phyloP scores from a whole-genome alignment of 2,113 vertebrate genomes.

The Oncorhynchus mykiss region DNA sequence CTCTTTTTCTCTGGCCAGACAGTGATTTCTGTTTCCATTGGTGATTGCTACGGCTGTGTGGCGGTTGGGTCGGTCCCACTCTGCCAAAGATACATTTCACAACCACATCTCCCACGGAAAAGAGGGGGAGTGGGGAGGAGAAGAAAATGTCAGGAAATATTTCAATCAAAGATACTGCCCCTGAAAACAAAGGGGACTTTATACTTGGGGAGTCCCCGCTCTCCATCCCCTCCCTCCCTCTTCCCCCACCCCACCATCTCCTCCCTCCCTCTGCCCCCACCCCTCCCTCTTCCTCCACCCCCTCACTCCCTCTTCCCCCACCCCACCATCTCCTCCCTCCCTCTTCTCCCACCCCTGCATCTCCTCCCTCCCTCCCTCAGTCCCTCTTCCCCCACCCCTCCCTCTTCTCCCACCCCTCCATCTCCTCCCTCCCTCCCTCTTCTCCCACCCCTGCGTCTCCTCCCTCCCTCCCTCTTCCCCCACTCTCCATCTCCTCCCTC shows the following conservation, averaged over 20 bases:
- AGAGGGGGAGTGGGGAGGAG: slow-evolving; percentile 16
- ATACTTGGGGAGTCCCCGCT: slow-evolving; percentile 17
- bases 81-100: slow-evolving; percentile 63
- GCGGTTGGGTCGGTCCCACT: slow-evolving; percentile 33
- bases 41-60: slow-evolving; percentile 29
- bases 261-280: neutral
- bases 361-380: neutral
- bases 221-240: neutral
- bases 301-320: no score
- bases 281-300: neutral
- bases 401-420: neutral
- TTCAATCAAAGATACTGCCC: slow-evolving; percentile 40
- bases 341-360: no score
- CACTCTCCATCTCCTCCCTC: neutral
- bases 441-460: neutral
- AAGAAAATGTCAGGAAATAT: slow-evolving; percentile 37
- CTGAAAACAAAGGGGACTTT: slow-evolving; percentile 59
- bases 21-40: slow-evolving; percentile 37
- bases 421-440: neutral
- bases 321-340: neutral
- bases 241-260: neutral
- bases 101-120: slow-evolving; percentile 38
- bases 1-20: slow-evolving; percentile 21
- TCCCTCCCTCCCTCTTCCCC: no score
- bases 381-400: neutral